Evolutionary conservation across 2,113 vertebrate species (phyloP).

Genomic region (Saimiri boliviensis): DNA sequence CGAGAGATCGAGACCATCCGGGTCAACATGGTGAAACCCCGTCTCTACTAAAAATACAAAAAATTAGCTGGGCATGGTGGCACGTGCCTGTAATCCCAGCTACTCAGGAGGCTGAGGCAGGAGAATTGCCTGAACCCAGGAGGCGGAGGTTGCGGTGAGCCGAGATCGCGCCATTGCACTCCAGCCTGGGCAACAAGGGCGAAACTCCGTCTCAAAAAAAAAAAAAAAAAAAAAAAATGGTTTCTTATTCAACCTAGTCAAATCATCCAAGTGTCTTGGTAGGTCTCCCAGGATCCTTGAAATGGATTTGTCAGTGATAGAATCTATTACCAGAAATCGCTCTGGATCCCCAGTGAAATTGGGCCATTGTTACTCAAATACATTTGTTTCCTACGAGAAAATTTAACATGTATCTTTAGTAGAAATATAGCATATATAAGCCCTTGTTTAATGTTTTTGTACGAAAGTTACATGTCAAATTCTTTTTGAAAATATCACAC

Average conservation of each 20-base stretch:
- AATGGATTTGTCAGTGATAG: background rate
- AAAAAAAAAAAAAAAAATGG: accelerated
- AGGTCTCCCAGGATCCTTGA: background rate
- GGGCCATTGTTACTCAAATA: background rate
- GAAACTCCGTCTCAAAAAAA: too few relatives aligned
- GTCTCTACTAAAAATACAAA: too few relatives aligned
- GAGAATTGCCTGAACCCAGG: too few relatives aligned
- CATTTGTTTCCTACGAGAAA: background rate
- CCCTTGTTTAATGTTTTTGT: background rate
- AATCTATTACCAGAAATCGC: background rate
- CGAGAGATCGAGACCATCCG: too few relatives aligned
- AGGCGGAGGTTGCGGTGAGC: too few relatives aligned
- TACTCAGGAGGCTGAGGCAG: too few relatives aligned
- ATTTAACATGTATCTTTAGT: background rate
- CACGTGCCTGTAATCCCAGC: too few relatives aligned
- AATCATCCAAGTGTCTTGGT: too few relatives aligned
- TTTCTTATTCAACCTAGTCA: background rate
- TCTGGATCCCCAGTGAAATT: background rate
- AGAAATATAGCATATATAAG: background rate
- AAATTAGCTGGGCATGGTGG: too few relatives aligned
- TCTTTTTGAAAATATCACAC: background rate
- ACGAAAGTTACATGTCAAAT: background rate
- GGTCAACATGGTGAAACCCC: too few relatives aligned
- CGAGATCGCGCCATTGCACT: too few relatives aligned
- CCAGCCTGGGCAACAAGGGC: too few relatives aligned